Base-by-base conservation (phyloP, 2,797 vertebrate species). In the Champsocephalus esox region DNA sequence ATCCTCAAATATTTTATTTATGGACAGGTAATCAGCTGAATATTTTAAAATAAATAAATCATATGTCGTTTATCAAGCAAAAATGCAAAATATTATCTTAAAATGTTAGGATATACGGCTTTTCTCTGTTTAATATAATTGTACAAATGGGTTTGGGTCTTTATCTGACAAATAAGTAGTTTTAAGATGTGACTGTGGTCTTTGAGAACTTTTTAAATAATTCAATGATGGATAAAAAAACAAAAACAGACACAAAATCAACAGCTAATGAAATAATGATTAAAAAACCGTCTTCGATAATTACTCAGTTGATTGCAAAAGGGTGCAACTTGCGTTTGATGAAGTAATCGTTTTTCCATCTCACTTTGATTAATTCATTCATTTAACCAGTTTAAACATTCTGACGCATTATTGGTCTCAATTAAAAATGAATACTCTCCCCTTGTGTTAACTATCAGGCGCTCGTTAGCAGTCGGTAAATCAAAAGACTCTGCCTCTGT, bases 241-340 rank as follows among this genome's bases (percentile, higher is more conserved):
- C 16, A 3, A 61, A 67, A 58, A 46, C 9, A 19, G 34, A 56
- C n/a, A 66, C 11, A 24, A 48, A 60, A 66, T 63, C 14, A 60
- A 12, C 41, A 1, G 2, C 28, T 73, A 38, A 62, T 55, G 9
- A 79, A 44, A 70, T 45, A 59, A 73, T 75, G 28, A 58, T 52
- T 60, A 51, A 1, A 1, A 69, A 49, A 14, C 58, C 66, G 28
- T 50, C 21, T 32, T 1, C 21, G 38, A 51, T 56, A 21, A 79
- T 79, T 54, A 19, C 28, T 58, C 43, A 16, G 46, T 45, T 67
- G 50, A 70, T 70, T 76, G 32, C 58, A 69, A 74, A 34, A 66
- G 66, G 66, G 70, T 73, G 71, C 34, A 68, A 60, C 12, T 63
- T 58, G 50, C 19, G 43, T 62, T 76, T 57, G 65, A 66, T 12